phyloP scores from a whole-genome alignment of 2,113 vertebrate species.

The Bambusicola thoracicus region DNA sequence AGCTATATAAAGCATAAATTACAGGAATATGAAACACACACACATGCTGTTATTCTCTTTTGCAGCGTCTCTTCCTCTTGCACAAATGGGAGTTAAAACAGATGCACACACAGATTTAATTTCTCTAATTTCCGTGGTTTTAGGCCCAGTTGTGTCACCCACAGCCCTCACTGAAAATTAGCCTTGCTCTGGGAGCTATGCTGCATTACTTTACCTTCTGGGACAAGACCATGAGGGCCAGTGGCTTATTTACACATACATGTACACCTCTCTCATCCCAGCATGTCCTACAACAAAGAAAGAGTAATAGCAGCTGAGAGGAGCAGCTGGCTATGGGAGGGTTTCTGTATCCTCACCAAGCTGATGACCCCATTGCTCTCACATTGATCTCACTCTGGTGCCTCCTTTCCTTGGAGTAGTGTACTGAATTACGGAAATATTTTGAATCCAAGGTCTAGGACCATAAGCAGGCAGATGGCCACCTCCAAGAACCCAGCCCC shows the following conservation, averaged over 20 bases:
- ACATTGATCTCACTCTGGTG: neutral
- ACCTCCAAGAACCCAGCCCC: neutral
- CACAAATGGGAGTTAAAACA: neutral
- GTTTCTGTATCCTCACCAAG: neutral
- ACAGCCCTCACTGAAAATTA: neutral
- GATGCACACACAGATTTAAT: neutral
- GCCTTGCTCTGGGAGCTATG: neutral
- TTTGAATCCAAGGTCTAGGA: accelerated
- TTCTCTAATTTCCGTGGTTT: neutral
- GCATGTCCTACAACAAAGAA: neutral
- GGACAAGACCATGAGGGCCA: neutral
- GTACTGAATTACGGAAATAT: neutral
- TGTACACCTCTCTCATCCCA: neutral
- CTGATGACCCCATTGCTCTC: accelerated
- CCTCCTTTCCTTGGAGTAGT: neutral
- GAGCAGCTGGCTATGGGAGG: neutral
- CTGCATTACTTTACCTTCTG: neutral
- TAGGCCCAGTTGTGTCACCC: neutral
- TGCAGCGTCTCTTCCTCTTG: neutral
- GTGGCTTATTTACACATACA: neutral
- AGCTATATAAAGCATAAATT: neutral
- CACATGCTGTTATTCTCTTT: neutral
- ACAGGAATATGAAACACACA: neutral
- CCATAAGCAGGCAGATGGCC: neutral
- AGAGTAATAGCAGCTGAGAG: neutral